Base-by-base conservation (phyloP, 53 echinoderm and acorn worm species). In the Echinometra lucunter region DNA sequence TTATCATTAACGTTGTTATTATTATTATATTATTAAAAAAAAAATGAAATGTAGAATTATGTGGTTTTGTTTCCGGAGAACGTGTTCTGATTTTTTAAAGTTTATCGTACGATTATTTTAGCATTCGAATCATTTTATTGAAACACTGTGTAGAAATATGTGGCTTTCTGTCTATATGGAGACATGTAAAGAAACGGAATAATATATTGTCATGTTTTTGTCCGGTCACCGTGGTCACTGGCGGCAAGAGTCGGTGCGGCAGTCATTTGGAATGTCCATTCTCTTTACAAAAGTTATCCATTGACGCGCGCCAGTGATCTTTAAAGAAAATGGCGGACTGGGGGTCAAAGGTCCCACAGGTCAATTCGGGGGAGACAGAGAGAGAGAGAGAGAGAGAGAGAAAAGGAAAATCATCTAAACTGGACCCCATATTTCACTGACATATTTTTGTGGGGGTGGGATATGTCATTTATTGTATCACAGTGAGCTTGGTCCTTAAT, bases 231-330 rank as follows among this genome's bases (percentile, higher is more conserved):
- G 72, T 13, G n/a, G 28, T 13, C 35, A 13, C 72, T 72, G 72
- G 72, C 72, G 35, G 35, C 72, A 72, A 16, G 35, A 35, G 3
- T 72, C 35, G 85, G 21, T 83, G 44, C 16, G 37, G 15, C 2
- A 38, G 21, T 37, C 37, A 37, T 4, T 10, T 21, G 44, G 81
- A 42, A 81, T 81, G 81, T 81, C 81, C 81, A 42, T 16, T 81
- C 81, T 44, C 81, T 80, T 80, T 40, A 80, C 21, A 21, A 40
- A 10, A 81, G 44, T 42, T 81, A 81, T 81, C 44, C 40, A 44
- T 81, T 81, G 44, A 81, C 81, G 81, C 44, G 81, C 21, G 40
- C 81, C 81, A 81, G 42, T 81, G 81, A 81, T 42, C 44, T 4
- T 28, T 18, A 81, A 81, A 81, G 40, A 44, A 25, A 21, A 81